Evolutionary conservation across 2,797 vertebrate species (phyloP).

Genomic region (Aulostomus chinensis): DNA sequence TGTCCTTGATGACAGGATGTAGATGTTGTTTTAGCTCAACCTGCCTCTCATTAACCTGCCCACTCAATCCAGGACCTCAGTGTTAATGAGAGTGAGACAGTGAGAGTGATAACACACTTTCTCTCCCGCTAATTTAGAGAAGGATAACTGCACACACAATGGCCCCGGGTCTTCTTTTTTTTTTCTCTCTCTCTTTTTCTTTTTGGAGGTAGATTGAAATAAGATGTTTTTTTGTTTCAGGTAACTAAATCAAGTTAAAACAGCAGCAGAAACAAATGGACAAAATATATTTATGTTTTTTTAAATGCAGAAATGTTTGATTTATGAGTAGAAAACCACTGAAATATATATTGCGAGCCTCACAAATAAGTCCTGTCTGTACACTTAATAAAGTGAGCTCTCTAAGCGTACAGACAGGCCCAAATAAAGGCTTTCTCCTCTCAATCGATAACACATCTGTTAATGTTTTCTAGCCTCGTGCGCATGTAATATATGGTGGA

Average conservation of each 20-base stretch:
- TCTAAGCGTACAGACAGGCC: neutral
- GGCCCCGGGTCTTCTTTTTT: neutral
- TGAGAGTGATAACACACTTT: constrained; percentile 34
- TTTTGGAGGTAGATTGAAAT: too few species aligned
- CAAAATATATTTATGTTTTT: neutral
- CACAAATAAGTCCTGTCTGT: neutral
- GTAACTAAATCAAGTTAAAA: neutral
- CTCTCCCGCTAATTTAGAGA: constrained; percentile 12
- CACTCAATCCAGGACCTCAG: constrained; percentile 64
- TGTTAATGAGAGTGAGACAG: constrained; percentile 53
- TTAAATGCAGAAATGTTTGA: neutral
- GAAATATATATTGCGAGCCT: neutral
- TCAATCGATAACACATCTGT: neutral
- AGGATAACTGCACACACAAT: neutral
- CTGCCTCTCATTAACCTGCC: constrained; percentile 73
- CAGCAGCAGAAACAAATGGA: neutral
- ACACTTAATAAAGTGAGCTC: constrained; percentile 2
- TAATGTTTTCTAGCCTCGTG: constrained; percentile 4
- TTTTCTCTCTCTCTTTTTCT: too few species aligned
- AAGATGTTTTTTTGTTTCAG: neutral
- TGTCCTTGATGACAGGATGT: constrained; percentile 65
- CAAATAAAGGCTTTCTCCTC: neutral
- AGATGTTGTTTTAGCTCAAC: constrained; percentile 51
- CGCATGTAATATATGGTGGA: constrained; percentile 17
- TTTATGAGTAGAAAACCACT: too few species aligned